Conservation (phyloP, 2,888 invertebrate species). For the Watsonalla binaria region DNA sequence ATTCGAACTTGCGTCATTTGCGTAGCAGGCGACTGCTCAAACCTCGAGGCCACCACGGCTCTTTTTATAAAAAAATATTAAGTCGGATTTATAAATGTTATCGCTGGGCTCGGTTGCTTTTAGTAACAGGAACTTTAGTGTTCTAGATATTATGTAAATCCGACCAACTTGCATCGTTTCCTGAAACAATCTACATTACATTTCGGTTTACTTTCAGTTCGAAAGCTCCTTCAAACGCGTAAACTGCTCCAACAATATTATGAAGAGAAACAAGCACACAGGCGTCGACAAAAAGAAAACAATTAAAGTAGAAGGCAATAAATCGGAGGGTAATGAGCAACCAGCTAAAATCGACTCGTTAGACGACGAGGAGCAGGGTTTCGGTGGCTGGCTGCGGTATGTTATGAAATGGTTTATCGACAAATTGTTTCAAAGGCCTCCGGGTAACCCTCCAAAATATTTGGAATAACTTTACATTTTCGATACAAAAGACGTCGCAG, state of each 20-base stretch:
- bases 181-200: no score
- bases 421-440: neutral
- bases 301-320: slow-evolving; percentile 30
- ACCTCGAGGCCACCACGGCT: no score
- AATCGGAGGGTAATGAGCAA: slow-evolving; percentile 23
- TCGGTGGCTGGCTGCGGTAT: slow-evolving; percentile 69
- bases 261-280: slow-evolving; percentile 57
- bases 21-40: no score
- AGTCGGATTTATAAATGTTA: no score
- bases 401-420: slow-evolving; percentile 3
- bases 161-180: no score
- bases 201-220: neutral
- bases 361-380: slow-evolving; percentile 67
- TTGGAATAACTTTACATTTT: neutral
- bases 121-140: no score
- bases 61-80: no score
- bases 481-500: neutral
- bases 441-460: neutral
- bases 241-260: slow-evolving; percentile 25
- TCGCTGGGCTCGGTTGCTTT: no score
- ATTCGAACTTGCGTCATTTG: no score
- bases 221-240: neutral
- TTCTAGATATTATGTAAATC: no score
- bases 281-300: slow-evolving; percentile 35
- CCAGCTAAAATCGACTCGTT: slow-evolving; percentile 33